Conservation (phyloP, 1,140 invertebrate genomes). For the Mizuhopecten yessoensis region DNA sequence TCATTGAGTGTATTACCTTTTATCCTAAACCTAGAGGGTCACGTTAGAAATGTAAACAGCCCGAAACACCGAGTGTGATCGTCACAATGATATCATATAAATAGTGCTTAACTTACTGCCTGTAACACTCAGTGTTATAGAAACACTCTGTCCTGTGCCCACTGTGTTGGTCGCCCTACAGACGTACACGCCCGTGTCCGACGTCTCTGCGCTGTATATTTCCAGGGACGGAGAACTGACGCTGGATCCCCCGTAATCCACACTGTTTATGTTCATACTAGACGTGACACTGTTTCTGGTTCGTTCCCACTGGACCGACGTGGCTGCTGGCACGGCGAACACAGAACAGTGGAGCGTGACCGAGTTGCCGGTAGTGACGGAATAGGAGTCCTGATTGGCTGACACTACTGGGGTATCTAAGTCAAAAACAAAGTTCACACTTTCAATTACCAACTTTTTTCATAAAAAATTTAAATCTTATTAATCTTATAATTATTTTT, state of each 20-base stretch:
- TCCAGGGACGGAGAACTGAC: constrained; percentile 23
- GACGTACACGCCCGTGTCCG: constrained; percentile 45
- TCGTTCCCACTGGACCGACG: constrained; percentile 41
- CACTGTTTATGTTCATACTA: constrained; percentile 34
- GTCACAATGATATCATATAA: no score
- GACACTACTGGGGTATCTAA: not conserved
- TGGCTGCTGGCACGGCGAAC: constrained; percentile 46
- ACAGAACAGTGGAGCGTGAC: constrained; percentile 50
- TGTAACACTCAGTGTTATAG: constrained; percentile 43
- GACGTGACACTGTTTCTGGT: constrained; percentile 18
- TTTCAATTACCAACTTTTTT: no score
- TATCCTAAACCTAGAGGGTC: no score
- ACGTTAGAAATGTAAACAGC: no score
- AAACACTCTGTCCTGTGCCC: constrained; percentile 28
- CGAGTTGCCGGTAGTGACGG: constrained; percentile 24
- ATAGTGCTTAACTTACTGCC: constrained; percentile 56
- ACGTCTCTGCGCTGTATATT: not conserved
- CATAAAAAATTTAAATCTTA: no score
- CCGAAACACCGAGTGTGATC: no score
- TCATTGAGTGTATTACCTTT: no score
- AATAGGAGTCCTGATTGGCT: constrained; percentile 40
- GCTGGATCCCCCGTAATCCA: constrained; percentile 42
- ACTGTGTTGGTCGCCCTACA: constrained; percentile 52
- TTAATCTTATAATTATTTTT: no score
- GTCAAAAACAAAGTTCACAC: not conserved